Percentiles rank a stretch among this genome's conserved stretches.
Evolutionary conservation across 30 jellyfish, hydroid and myxozoan species (phyloP).

Genomic region (Hydractinia echinata): DNA sequence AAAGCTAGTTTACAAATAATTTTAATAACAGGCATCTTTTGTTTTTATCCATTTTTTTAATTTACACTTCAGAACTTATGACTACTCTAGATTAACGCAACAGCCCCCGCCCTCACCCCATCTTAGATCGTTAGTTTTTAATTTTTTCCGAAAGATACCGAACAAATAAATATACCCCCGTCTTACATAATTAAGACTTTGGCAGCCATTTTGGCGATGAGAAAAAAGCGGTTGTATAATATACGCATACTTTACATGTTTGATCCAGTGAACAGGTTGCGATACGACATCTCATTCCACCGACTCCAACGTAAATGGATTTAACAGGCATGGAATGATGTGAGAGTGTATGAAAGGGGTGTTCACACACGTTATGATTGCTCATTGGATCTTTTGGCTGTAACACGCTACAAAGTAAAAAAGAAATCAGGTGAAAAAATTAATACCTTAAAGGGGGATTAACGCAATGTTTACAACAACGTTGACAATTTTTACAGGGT

Average conservation of each 20-base stretch:
- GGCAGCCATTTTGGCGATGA: no score
- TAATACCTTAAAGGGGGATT: not conserved
- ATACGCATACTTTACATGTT: constrained; percentile 74
- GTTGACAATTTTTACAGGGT: no score
- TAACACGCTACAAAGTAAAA: constrained; percentile 2
- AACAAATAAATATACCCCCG: no score
- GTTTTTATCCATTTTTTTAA: no score
- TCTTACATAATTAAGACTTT: no score
- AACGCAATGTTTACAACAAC: not conserved
- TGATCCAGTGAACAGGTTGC: constrained; percentile 92
- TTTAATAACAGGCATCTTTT: no score
- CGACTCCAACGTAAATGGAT: constrained; percentile 56
- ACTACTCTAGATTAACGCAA: no score
- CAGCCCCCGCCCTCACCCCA: no score
- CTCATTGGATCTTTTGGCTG: constrained; percentile 25
- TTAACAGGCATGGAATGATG: constrained; percentile 83
- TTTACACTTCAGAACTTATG: no score
- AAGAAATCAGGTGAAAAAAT: not conserved
- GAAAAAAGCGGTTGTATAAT: no score
- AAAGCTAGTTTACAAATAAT: not conserved
- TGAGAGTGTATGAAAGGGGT: constrained; percentile 68
- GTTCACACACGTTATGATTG: constrained; percentile 13
- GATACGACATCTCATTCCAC: constrained; percentile 72
- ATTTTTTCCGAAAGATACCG: no score
- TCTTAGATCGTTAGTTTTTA: no score